A percentile compares a stretch with the other conserved stretches of the same genome.
Conservation (phyloP, 2,113 vertebrate species). For the Arvicanthis niloticus region DNA sequence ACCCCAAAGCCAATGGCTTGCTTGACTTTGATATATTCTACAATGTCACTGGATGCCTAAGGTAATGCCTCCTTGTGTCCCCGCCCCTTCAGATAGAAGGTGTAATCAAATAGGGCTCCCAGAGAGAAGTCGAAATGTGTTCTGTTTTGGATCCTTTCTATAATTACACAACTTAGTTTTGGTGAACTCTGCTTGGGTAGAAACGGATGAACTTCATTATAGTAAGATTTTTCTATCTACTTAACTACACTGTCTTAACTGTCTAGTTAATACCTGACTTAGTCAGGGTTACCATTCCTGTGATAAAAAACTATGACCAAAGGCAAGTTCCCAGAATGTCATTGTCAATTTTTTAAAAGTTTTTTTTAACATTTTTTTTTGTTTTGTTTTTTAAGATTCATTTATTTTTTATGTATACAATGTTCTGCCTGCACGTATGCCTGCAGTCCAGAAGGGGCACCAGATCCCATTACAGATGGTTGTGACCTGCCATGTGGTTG, state of each 20-base stretch:
- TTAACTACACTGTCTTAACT: background rate
- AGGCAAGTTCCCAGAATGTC: background rate
- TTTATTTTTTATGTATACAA: too few species aligned
- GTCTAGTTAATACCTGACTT: background rate
- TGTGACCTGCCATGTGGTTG: too few species aligned
- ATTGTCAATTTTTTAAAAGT: background rate
- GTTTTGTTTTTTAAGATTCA: too few species aligned
- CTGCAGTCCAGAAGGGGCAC: too few species aligned
- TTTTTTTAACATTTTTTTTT: too few species aligned
- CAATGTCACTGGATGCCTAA: constrained; percentile 94
- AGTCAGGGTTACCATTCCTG: background rate
- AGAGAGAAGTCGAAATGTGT: background rate
- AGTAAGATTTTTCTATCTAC: background rate
- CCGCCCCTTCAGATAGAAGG: too few species aligned
- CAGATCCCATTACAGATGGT: too few species aligned
- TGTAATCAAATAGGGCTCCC: background rate
- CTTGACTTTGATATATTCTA: constrained; percentile 93
- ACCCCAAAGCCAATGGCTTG: constrained; percentile 92
- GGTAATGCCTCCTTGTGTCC: constrained; percentile 83
- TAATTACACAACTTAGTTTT: background rate
- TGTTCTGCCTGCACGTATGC: too few species aligned
- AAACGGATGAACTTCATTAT: constrained; percentile 20
- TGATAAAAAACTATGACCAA: background rate
- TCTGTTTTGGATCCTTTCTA: constrained; percentile 18
- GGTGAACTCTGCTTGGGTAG: background rate